Evolutionary conservation across 2,888 invertebrate genomes (phyloP).

Genomic region (Ditula angustiorana): DNA sequence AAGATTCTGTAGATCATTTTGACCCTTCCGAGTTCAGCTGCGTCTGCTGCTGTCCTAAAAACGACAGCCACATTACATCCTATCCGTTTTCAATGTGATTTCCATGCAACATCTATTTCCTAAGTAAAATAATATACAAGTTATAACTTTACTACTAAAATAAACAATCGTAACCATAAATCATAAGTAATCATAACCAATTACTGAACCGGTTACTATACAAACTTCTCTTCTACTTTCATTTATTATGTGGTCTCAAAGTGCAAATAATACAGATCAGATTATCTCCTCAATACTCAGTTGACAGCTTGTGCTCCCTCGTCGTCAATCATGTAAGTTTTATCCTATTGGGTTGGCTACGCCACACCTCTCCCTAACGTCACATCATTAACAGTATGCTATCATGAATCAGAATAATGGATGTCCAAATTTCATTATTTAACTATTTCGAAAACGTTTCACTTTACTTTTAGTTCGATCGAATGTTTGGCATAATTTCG

Average conservation of each 20-base stretch:
- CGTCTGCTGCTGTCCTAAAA: too few species aligned
- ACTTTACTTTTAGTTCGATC: too few species aligned
- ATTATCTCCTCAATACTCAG: neutral
- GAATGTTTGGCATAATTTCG: too few species aligned
- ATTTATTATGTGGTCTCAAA: neutral
- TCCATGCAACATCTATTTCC: slow-evolving; percentile 12
- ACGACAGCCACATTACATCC: neutral
- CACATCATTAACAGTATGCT: neutral
- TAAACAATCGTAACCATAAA: slow-evolving; percentile 10
- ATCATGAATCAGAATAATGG: neutral
- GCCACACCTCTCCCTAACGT: neutral
- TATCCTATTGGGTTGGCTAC: neutral
- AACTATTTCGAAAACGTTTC: too few species aligned
- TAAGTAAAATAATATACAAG: neutral
- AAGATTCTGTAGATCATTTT: too few species aligned
- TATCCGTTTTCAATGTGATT: slow-evolving; percentile 25
- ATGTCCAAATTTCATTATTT: too few species aligned
- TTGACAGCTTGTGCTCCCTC: neutral
- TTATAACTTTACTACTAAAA: slow-evolving; percentile 2
- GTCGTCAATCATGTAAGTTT: neutral
- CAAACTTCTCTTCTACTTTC: neutral
- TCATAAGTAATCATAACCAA: slow-evolving; percentile 7
- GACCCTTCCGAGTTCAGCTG: too few species aligned
- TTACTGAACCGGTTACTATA: neutral
- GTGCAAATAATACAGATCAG: slow-evolving; percentile 1